phyloP scores from a whole-genome alignment of 2,797 vertebrate genomes.

The Dendrocincla tyrannina region DNA sequence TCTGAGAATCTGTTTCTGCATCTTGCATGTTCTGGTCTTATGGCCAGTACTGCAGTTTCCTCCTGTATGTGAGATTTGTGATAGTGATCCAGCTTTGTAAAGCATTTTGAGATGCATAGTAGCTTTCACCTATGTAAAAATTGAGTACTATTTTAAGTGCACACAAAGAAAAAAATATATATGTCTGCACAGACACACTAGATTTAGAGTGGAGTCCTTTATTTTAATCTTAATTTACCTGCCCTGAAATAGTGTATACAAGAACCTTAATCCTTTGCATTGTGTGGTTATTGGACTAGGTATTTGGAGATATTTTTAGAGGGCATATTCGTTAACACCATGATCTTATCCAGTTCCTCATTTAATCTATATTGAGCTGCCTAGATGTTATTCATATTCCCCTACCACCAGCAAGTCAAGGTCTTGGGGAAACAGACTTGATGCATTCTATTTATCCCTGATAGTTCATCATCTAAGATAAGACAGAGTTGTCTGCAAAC shows the following conservation, averaged over 20 bases:
- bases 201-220: not conserved
- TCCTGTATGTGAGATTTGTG: not conserved
- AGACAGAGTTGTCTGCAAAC: constrained; percentile 67
- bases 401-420: constrained; percentile 56
- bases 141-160: not conserved
- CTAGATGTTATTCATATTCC: constrained; percentile 47
- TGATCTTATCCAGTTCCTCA: constrained; percentile 53
- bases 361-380: constrained; percentile 60
- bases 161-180: not conserved
- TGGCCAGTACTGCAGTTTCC: not conserved
- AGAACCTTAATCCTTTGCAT: not conserved
- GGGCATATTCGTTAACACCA: constrained; percentile 40
- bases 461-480: constrained; percentile 75
- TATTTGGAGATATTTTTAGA: constrained; percentile 46
- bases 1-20: not conserved
- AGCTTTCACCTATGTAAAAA: not conserved
- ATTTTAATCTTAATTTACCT: not conserved
- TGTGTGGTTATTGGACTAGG: not conserved
- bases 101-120: not conserved
- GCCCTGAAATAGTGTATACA: not conserved
- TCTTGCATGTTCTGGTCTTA: not conserved
- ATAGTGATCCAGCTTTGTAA: not conserved
- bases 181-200: not conserved
- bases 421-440: constrained; percentile 55
- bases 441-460: constrained; percentile 52